Percentiles rank a stretch among this genome's conserved stretches.
These are phyloP conservation scores for Oenanthe melanoleuca DNA, from an alignment of 2,113 vertebrate genomes.

Conservation along the genomic window DNA sequence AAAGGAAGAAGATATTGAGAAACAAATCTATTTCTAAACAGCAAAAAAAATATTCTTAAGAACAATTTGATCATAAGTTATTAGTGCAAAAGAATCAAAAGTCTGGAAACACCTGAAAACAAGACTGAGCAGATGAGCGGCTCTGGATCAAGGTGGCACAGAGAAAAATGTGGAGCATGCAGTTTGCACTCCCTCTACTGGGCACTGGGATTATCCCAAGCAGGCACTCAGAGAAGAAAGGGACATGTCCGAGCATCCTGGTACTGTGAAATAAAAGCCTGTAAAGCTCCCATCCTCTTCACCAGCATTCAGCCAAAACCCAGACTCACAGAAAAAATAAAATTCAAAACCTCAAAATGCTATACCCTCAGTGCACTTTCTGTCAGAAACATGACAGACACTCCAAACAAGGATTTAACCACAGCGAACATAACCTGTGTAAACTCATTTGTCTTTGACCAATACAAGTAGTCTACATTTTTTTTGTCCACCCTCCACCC, in stretches of 20 bases:
- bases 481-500: accelerated
- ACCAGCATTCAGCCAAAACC: not conserved
- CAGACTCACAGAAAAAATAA: not conserved
- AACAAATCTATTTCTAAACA: not conserved
- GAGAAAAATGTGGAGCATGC: not conserved
- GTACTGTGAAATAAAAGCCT: not conserved
- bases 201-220: not conserved
- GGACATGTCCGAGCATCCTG: accelerated
- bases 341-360: not conserved
- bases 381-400: not conserved
- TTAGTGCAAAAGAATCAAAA: not conserved
- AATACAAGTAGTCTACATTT: not conserved
- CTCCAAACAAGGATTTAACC: not conserved
- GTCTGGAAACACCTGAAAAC: not conserved
- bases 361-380: not conserved
- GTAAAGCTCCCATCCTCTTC: not conserved
- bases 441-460: not conserved
- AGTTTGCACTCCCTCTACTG: constrained; percentile 70
- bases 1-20: not conserved
- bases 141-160: not conserved
- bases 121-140: not conserved
- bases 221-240: not conserved
- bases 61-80: not conserved
- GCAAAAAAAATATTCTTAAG: not conserved
- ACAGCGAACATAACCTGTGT: accelerated